A percentile compares a stretch with the other conserved stretches of the same genome.
Evolutionary conservation across 2,113 vertebrate species (phyloP).

Genomic region (Leptobrachium ailaonicum): DNA sequence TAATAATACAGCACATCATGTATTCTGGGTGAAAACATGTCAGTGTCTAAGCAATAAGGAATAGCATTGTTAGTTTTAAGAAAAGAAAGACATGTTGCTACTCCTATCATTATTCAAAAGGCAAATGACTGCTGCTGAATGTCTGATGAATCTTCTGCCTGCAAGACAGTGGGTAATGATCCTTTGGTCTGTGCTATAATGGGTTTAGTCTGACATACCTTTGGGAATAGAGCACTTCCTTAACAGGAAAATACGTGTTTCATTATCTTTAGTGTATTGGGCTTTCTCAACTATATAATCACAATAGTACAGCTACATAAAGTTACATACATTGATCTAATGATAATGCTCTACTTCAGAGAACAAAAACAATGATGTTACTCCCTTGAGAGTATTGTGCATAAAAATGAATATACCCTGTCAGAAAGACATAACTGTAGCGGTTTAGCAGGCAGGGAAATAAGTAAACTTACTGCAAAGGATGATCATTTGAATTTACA

Average conservation of each 20-base stretch:
- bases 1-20: constrained; percentile 9
- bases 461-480: constrained; percentile 24
- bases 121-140: constrained; percentile 47
- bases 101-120: constrained; percentile 50
- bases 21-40: constrained; percentile 13
- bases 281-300: constrained; percentile 50
- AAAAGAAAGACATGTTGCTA: constrained; percentile 48
- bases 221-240: constrained; percentile 49
- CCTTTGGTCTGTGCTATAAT: constrained; percentile 50
- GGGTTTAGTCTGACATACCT: constrained; percentile 44
- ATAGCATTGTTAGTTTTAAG: constrained; percentile 36
- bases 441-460: constrained; percentile 21
- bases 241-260: constrained; percentile 51
- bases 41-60: constrained; percentile 25
- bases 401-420: constrained; percentile 44
- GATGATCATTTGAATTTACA: constrained; percentile 19
- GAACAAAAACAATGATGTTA: constrained; percentile 51
- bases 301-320: constrained; percentile 49
- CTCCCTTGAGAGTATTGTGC: constrained; percentile 43
- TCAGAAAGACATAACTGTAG: constrained; percentile 33
- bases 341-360: constrained; percentile 48
- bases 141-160: constrained; percentile 50
- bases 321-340: constrained; percentile 50
- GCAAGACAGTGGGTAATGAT: constrained; percentile 50
- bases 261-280: constrained; percentile 51